Evolutionary conservation across 1,140 invertebrate genomes (phyloP).

Genomic region (Halictus rubicundus): DNA sequence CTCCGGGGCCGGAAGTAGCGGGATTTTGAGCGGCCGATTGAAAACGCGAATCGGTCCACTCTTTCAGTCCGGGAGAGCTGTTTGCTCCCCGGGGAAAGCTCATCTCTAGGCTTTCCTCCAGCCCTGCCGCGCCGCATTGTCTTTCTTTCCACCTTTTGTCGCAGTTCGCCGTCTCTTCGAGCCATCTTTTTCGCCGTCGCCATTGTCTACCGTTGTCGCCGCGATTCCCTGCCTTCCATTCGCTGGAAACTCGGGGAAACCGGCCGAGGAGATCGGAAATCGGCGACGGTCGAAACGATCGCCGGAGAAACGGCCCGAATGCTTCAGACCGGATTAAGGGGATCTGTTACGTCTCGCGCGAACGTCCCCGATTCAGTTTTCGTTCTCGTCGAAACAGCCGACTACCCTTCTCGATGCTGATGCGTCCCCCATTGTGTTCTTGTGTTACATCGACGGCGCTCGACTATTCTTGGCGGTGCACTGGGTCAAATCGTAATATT

Average conservation of each 20-base stretch:
- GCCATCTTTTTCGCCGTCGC: not conserved
- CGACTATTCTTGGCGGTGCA: too few species aligned
- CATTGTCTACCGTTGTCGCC: slow-evolving; percentile 18
- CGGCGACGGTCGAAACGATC: slow-evolving; percentile 2
- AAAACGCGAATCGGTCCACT: slow-evolving; percentile 21
- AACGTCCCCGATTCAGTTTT: too few species aligned
- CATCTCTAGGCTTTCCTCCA: slow-evolving; percentile 33
- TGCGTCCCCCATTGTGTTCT: too few species aligned
- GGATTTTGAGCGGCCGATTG: slow-evolving; percentile 35
- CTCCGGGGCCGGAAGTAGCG: slow-evolving; percentile 16
- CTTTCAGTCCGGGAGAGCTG: slow-evolving; percentile 1
- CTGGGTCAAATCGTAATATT: too few species aligned
- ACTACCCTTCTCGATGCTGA: too few species aligned
- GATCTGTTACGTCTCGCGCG: not conserved
- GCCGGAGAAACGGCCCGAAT: not conserved
- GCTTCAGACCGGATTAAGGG: not conserved
- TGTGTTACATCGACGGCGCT: too few species aligned
- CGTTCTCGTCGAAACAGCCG: too few species aligned
- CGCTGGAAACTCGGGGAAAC: slow-evolving; percentile 13
- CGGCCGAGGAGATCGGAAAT: slow-evolving; percentile 6
- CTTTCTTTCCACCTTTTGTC: slow-evolving; percentile 41
- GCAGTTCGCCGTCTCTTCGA: slow-evolving; percentile 19
- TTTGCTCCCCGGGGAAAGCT: slow-evolving; percentile 25
- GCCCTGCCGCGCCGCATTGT: slow-evolving; percentile 28
- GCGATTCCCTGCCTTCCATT: slow-evolving; percentile 10